These are phyloP conservation scores for Dolichopus griseipennis DNA, from an alignment of 2,888 invertebrate genomes.

Conservation along the genomic window DNA sequence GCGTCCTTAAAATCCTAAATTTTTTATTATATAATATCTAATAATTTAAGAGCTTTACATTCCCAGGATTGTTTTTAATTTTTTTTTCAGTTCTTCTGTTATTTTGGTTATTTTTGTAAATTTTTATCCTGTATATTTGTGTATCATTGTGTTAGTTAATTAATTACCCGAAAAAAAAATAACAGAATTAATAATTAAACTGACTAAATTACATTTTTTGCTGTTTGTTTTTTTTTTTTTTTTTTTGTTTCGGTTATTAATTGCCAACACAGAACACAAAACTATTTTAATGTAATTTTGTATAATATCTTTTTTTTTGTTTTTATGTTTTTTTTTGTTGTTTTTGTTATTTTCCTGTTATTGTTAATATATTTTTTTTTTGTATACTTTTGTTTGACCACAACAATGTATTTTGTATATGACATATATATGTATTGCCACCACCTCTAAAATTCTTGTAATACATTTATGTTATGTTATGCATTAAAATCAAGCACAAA, in stretches of 20 bases:
- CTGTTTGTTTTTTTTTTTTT: not conserved
- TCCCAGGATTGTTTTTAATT: not conserved
- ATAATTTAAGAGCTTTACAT: not conserved
- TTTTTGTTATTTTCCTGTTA: too few relatives aligned
- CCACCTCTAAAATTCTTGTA: not conserved
- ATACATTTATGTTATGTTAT: too few relatives aligned
- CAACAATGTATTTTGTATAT: not conserved
- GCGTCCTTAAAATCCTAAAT: too few relatives aligned
- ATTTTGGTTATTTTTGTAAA: not conserved
- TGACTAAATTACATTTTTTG: not conserved
- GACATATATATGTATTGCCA: too few relatives aligned
- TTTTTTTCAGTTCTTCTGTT: not conserved
- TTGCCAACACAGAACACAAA: not conserved
- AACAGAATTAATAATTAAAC: not conserved
- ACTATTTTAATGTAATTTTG: too few relatives aligned
- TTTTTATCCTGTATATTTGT: not conserved
- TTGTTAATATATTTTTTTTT: not conserved
- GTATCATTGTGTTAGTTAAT: not conserved
- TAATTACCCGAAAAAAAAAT: not conserved
- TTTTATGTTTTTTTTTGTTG: too few relatives aligned
- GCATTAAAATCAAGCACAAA: too few relatives aligned
- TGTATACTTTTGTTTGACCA: not conserved
- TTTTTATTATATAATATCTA: not conserved
- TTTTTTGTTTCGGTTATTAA: not conserved
- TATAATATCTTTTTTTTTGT: too few relatives aligned